These are phyloP conservation scores for Carapus acus DNA, from an alignment of 2,797 vertebrate species.

Conservation along the genomic window DNA sequence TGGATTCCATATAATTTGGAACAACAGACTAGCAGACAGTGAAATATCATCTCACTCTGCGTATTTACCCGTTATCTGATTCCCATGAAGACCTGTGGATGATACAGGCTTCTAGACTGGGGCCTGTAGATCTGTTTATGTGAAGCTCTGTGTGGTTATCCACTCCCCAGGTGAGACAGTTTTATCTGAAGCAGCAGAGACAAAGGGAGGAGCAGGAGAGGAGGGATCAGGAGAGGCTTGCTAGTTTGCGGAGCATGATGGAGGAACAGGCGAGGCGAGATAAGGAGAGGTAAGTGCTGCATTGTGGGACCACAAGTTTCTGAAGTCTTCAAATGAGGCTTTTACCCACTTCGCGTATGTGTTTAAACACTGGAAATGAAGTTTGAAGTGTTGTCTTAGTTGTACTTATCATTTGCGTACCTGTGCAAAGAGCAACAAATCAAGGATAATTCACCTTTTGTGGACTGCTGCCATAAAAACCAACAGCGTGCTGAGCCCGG, in stretches of 20 bases:
- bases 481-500: no score
- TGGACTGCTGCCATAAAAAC: no score
- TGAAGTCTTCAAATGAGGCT: no score
- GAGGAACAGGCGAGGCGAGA: conserved; percentile 82
- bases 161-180: conserved; percentile 78
- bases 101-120: conserved; percentile 25
- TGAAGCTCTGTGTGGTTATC: conserved; percentile 28
- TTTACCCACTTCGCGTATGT: no score
- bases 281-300: conserved; percentile 77
- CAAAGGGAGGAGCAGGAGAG: conserved; percentile 75
- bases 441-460: no score
- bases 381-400: no score
- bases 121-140: conserved; percentile 21
- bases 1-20: conserved; percentile 60
- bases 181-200: conserved; percentile 77
- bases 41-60: conserved; percentile 68
- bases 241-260: conserved; percentile 78
- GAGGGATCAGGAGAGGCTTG: conserved; percentile 73
- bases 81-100: conserved; percentile 31
- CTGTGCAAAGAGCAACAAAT: no score
- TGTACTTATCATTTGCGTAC: no score
- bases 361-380: no score
- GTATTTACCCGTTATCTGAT: conserved; percentile 63
- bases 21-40: conserved; percentile 53
- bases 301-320: conserved; percentile 12